These are phyloP conservation scores for Cephus pygmeus DNA, from an alignment of 2,888 invertebrate genomes.

Conservation along the genomic window DNA sequence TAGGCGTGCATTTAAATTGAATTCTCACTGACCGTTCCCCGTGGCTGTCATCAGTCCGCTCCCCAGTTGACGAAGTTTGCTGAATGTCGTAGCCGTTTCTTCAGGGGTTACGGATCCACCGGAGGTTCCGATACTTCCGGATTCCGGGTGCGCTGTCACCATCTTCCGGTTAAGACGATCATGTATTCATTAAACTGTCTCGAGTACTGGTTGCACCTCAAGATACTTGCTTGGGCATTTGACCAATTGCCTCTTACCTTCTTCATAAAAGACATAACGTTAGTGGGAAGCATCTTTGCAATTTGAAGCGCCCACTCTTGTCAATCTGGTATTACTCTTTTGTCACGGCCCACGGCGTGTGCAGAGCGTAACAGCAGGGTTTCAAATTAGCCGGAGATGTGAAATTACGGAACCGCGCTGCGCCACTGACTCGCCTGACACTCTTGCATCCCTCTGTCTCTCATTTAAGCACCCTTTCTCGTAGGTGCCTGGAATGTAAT, in stretches of 20 bases:
- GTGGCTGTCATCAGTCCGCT: conserved; percentile 82
- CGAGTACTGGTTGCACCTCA: too few species aligned
- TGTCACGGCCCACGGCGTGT: too few species aligned
- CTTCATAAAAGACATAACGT: conserved; percentile 93
- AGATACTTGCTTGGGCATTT: too few species aligned
- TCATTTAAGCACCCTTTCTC: too few species aligned
- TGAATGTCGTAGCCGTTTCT: conserved; percentile 78
- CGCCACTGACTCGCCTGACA: conserved; percentile 32
- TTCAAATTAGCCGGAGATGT: too few species aligned
- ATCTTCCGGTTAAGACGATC: conserved; percentile 70
- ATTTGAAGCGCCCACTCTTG: background rate
- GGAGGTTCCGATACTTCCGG: conserved; percentile 56
- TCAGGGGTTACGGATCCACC: conserved; percentile 72
- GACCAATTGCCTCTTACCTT: conserved; percentile 75
- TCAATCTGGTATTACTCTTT: background rate
- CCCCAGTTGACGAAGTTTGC: conserved; percentile 79
- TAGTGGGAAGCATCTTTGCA: conserved; percentile 86
- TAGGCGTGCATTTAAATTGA: too few species aligned
- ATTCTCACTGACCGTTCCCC: conserved; percentile 76
- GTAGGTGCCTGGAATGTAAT: too few species aligned
- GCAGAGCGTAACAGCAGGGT: too few species aligned
- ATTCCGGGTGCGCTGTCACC: conserved; percentile 83
- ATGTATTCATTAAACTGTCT: background rate
- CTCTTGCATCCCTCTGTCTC: conserved; percentile 35
- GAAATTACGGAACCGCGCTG: too few species aligned